Base-by-base conservation (phyloP, 2,113 vertebrate species). In the Manacus vitellinus region DNA sequence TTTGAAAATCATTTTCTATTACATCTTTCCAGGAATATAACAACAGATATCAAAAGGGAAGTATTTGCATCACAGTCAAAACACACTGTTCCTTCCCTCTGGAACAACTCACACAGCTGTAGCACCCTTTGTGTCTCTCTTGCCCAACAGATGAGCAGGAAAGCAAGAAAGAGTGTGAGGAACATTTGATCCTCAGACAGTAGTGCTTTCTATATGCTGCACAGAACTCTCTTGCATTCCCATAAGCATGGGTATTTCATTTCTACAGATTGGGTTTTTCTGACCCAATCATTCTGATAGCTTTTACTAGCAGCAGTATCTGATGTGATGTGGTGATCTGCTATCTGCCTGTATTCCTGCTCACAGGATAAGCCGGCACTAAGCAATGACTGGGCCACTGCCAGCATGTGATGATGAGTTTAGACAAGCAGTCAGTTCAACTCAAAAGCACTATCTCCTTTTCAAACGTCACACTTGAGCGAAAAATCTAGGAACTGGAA, bases 351-450 rank as follows among this genome's bases (percentile, higher is more conserved):
- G 20, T 73, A 35, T 14, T 77, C 81, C 76, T 46, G 63, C 28
- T 76, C 55, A 23, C 39, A 51, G 55, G 30, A 85, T 54, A 86
- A 91, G n/a, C 58, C 4, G 2, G 49, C 82, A 61, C 84, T 31
- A 49, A 88, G 82, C 51, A 88, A 65, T 17, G 61, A n/a, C 56
- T 58, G 51, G 44, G 61, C 35, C 41, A 28, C 66, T 54, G 75
- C 46, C 55, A 76, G 63, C 10, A 15, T 20, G 65, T 11, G 52
- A 81, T 84, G 41, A 93, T 65, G 56, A 75, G 65, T 89, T 92
- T 55, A 88, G 91, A 94, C 90, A 94, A 72, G 82, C 83, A 93
- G 88, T 68, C 79, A 78, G 78, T 68, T 67, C 56, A 88, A 72
- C 30, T 72, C 85, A 85, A 73, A 91, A 94, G 58, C 37, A 89